These are phyloP conservation scores for Molorchus minor DNA, from an alignment of 2,888 invertebrate genomes.

Conservation along the genomic window DNA sequence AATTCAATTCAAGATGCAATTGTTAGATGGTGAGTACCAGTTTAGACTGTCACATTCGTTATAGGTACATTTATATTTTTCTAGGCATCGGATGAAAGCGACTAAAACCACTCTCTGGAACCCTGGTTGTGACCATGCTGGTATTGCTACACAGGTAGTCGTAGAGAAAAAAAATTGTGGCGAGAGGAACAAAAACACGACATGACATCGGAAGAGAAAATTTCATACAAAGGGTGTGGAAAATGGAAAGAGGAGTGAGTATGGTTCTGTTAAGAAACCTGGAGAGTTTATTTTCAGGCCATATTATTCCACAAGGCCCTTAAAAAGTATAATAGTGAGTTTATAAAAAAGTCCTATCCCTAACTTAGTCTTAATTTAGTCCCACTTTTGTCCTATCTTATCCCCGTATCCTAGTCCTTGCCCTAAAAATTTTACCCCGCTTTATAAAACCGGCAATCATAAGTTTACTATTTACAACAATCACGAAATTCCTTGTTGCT, in stretches of 20 bases:
- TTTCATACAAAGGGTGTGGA: conserved; percentile 81
- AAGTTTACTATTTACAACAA: too few species aligned
- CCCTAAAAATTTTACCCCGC: too few species aligned
- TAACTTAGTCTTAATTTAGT: too few species aligned
- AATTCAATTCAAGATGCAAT: conserved; percentile 92
- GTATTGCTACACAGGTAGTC: conserved; percentile 96
- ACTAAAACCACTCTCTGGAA: conserved; percentile 83
- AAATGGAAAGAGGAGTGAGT: conserved; percentile 82
- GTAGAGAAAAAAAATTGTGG: conserved; percentile 86
- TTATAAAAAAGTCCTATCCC: too few species aligned
- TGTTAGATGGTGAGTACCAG: conserved; percentile 70
- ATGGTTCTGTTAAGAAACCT: too few species aligned
- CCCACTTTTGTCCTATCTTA: too few species aligned
- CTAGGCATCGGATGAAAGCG: conserved; percentile 71
- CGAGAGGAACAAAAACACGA: conserved; percentile 70
- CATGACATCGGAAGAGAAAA: conserved; percentile 78
- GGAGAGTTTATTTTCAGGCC: too few species aligned
- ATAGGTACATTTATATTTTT: conserved; percentile 18
- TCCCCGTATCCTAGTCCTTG: too few species aligned
- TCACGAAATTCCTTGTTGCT: too few species aligned
- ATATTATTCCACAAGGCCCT: too few species aligned
- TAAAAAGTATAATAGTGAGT: too few species aligned
- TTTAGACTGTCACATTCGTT: conserved; percentile 7
- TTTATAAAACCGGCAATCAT: too few species aligned
- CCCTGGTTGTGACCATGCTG: conserved; percentile 98